Conservation (phyloP, 2,113 vertebrate genomes). For the Misgurnus mizolepis region DNA sequence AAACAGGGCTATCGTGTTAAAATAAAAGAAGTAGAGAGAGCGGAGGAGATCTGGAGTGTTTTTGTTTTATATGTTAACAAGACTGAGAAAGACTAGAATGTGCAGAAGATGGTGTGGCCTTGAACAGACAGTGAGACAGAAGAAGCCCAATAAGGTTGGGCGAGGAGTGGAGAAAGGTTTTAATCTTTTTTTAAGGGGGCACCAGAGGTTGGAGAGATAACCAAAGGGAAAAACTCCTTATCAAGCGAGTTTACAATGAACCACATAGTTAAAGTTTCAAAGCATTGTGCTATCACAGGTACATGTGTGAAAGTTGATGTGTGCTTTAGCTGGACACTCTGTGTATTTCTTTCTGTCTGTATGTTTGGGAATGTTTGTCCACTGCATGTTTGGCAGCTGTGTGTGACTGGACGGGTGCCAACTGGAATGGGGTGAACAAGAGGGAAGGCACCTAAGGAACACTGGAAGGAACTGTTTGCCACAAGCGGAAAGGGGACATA, state of each 20-base stretch:
- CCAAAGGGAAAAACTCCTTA: neutral
- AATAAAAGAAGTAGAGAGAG: conserved; percentile 21
- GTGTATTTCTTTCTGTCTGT: neutral
- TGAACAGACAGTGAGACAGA: conserved; percentile 1
- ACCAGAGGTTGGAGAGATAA: no score
- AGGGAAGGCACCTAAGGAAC: conserved; percentile 21
- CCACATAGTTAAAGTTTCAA: neutral
- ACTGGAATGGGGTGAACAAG: conserved; percentile 5
- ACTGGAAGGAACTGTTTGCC: neutral
- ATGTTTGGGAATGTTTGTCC: conserved; percentile 32
- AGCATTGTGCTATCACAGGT: neutral
- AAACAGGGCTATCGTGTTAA: conserved; percentile 29
- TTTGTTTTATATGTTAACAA: neutral
- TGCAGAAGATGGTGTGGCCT: neutral
- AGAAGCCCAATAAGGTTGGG: neutral
- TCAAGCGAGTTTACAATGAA: neutral
- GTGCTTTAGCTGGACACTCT: conserved; percentile 5
- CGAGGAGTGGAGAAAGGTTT: no score
- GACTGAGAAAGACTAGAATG: neutral
- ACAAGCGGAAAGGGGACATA: conserved; percentile 5
- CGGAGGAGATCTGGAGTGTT: neutral
- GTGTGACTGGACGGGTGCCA: conserved; percentile 25
- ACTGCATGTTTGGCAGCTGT: conserved; percentile 31
- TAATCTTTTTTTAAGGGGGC: no score
- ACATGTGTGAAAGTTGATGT: conserved; percentile 4